Evolutionary conservation across 1,140 invertebrate genomes (phyloP).

Genomic region (fruit fly (Drosophila melanogaster)): Release_6_plus_ISO1_MT NT_037436.4:1485001-1485500

Average conservation of each 20-base stretch:
- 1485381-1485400: conserved; percentile 76
- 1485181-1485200: conserved; percentile 23
- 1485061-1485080: conserved; percentile 47
- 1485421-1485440: conserved; percentile 51
- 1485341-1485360: conserved; percentile 84
- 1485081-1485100: conserved; percentile 38
- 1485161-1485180: conserved; percentile 44
- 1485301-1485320: conserved; percentile 45
- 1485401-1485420: conserved; percentile 38
- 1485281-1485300: neutral
- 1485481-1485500: conserved; percentile 72
- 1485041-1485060: conserved; percentile 45
- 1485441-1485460: conserved; percentile 9
- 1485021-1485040: neutral
- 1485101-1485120: conserved; percentile 14
- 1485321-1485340: conserved; percentile 84
- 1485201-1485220: conserved; percentile 55
- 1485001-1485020: conserved; percentile 15
- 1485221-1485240: conserved; percentile 80
- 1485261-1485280: conserved; percentile 43
- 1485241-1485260: conserved; percentile 77
- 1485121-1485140: neutral
- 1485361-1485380: conserved; percentile 82
- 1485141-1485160: neutral
- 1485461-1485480: conserved; percentile 16